Evolutionary conservation across 2,888 invertebrate genomes (phyloP).

Genomic region (Nomada ruficornis): DNA sequence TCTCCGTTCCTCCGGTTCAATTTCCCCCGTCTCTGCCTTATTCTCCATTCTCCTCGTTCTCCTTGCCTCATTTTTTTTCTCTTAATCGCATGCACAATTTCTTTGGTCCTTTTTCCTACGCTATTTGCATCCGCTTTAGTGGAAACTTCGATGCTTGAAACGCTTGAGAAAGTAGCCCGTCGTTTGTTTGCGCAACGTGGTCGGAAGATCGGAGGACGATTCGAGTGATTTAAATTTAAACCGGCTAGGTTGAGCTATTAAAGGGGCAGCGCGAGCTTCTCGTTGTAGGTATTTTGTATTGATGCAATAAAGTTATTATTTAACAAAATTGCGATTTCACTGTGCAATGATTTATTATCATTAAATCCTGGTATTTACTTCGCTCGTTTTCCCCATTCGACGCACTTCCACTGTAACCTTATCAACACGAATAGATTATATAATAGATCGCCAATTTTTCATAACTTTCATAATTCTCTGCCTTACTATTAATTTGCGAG

Average conservation of each 20-base stretch:
- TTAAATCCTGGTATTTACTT: too few species aligned
- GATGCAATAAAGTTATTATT: too few species aligned
- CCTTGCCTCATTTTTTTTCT: not conserved
- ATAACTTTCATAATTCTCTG: too few species aligned
- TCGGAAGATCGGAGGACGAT: not conserved
- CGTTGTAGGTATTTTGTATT: too few species aligned
- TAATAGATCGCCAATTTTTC: too few species aligned
- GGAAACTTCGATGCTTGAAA: conserved; percentile 1
- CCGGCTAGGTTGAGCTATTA: not conserved
- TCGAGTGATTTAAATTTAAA: not conserved
- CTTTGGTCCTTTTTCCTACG: conserved; percentile 1
- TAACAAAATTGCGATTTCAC: too few species aligned
- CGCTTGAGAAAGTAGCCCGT: not conserved
- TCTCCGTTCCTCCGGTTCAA: not conserved
- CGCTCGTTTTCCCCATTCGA: too few species aligned
- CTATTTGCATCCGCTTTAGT: conserved; percentile 14
- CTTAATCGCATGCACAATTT: not conserved
- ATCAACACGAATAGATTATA: too few species aligned
- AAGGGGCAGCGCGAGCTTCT: not conserved
- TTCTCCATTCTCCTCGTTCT: not conserved
- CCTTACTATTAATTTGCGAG: too few species aligned
- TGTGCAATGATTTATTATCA: too few species aligned
- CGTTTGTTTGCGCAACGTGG: conserved; percentile 25
- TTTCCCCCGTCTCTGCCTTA: not conserved
- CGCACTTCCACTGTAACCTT: too few species aligned